Evolutionary conservation across 2,113 vertebrate genomes (phyloP), one percentile per base, ranked within the genome.

Genomic region (Vicugna pacos): DNA sequence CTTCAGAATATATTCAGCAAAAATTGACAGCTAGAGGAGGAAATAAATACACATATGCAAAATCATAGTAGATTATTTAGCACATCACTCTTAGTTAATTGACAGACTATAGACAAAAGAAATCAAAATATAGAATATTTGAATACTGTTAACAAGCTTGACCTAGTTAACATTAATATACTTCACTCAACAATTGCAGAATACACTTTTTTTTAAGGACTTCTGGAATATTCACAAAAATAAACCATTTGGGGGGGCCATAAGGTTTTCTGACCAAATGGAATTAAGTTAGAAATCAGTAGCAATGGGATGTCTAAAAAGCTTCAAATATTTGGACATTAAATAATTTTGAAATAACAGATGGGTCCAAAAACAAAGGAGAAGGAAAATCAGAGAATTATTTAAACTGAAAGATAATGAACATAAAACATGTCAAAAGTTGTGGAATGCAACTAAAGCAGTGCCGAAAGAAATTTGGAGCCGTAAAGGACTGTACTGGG

Each of bases 391-490:
- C 38, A 79, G 10, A 62, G 58, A 52, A 48, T 14, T 42, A 17
- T 65, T 79, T 79, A 77, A 65, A 38, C 24, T 30, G 73, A 38
- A 65, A 52, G 24, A 22, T 65, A 90, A 79, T 79, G 6, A 77
- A 65, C 46, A 32, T 54, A 79, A 28, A 52, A 19, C 35, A 52
- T n/a, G 56, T 28, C 64, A 79, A 62, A 79, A 86, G 60, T 58
- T 94, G 50, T 89, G 26, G 13, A 15, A 50, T 95, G 26, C 8
- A 52, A 62, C 48, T 95, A 69, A 88, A 94, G 50, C 38, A 89
- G 28, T 48, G 8, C 35, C 58, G 58, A 94, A 83, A 76, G 14
- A 62, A 56, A 54, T 70, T 85, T 85, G 24, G 90, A 38, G 8
- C n/a, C 69, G 0, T 85, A 52, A 70, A 69, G 14, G 28, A 73